phyloP scores from a whole-genome alignment of 1,140 invertebrate genomes.

The Littorina saxatilis region DNA sequence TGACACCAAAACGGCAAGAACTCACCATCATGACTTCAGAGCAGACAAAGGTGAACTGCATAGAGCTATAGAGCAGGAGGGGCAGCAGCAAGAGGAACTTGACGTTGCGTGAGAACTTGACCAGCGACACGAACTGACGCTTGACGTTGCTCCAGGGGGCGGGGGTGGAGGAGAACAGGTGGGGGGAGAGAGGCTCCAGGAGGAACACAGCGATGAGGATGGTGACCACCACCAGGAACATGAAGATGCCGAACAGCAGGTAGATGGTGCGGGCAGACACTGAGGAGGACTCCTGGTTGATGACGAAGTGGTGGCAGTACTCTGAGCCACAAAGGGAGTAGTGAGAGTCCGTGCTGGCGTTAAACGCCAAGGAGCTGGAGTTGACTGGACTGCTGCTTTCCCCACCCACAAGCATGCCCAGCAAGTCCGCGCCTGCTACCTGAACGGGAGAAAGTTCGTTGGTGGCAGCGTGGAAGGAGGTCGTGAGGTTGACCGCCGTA shows the following conservation, averaged over 20 bases:
- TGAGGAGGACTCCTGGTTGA: constrained; percentile 37
- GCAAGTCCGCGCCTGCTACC: background rate
- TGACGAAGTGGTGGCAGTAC: constrained; percentile 57
- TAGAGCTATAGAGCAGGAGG: constrained; percentile 53
- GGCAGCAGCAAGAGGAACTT: constrained; percentile 56
- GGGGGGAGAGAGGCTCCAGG: constrained; percentile 58
- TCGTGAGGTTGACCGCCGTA: background rate
- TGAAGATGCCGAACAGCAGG: constrained; percentile 62
- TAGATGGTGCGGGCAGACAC: constrained; percentile 49
- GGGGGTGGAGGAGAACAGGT: constrained; percentile 27
- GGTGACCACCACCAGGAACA: constrained; percentile 51
- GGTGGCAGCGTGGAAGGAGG: background rate
- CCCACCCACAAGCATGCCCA: background rate
- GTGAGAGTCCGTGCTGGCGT: constrained; percentile 6
- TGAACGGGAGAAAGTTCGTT: background rate
- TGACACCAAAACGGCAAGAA: too few relatives aligned
- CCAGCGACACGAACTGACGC: constrained; percentile 54
- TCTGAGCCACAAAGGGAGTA: constrained; percentile 51
- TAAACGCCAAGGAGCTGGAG: background rate
- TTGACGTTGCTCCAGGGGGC: constrained; percentile 37
- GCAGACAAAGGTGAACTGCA: constrained; percentile 59
- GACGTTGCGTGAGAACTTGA: constrained; percentile 50
- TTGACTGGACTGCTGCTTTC: background rate
- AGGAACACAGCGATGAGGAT: constrained; percentile 56
- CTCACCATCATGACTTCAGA: constrained; percentile 64